Evolutionary conservation across 1,140 invertebrate species (phyloP), one percentile per base, ranked within the genome.

Genomic region (Carposina sasakii): DNA sequence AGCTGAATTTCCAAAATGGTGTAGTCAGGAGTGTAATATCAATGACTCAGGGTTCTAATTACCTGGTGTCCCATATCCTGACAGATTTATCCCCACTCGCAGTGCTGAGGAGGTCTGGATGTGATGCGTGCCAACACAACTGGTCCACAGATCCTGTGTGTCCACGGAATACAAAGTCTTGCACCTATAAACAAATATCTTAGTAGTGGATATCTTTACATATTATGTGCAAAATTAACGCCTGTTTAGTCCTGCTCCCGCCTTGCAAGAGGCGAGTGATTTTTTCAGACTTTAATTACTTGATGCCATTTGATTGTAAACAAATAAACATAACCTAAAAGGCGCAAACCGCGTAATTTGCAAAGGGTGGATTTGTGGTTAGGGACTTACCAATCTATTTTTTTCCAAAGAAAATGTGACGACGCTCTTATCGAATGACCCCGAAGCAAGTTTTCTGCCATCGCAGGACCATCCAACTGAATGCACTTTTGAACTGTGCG

Each of bases 51-150:
- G n/a, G n/a, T n/a, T n/a, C n/a, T n/a, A n/a, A n/a, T 62, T 47
- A 86, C 71, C 96, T 87, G n/a, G 94, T 93, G 76, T 99, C 97
- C 97, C 97, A 99, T 59, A 99, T 94, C 48, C 96, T 86, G 0
- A 99, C 96, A 23, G 95, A 97, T 81, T 98, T 98, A 71, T 99
- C 98, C 16, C 96, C 96, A 82, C 96, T 97, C 0, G 97, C 97
- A 1, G 97, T 98, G 48, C 94, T 96, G 3, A 99, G 81, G 3
- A 96, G 86, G 70, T 99, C 96, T 2, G 95, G 90, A 81, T 98
- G 92, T 12, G 89, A 92, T 4, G 96, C 94, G 76, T 99, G 97
- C 97, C 97, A 99, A 67, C 96, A 97, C 0, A 99, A 72, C 73
- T 99, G 97, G 81, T 99, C 97, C 0, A 99, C 97, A 58, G 95